Conservation (phyloP, 37 sponge, comb jelly and placozoan genomes). For the Theonella swinhoei region DNA sequence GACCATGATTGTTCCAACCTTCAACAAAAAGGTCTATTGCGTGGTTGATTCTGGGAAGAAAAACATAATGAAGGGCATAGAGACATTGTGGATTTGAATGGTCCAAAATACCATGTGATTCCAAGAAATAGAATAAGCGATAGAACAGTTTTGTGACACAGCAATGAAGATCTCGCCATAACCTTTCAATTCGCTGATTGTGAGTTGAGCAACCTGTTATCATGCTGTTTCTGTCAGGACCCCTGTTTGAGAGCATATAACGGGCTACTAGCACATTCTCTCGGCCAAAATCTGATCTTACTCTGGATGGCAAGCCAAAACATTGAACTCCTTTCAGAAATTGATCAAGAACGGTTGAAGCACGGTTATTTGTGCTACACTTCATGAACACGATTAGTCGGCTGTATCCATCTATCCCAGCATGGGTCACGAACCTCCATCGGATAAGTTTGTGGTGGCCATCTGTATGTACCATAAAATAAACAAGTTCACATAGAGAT, state of each 20-base stretch:
- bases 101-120: conserved; percentile 32
- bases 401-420: conserved; percentile 26
- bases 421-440: conserved; percentile 34
- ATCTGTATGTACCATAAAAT: neutral
- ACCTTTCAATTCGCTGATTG: conserved; percentile 50
- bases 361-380: conserved; percentile 21
- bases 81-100: conserved; percentile 33
- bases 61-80: conserved; percentile 53
- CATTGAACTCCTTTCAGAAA: conserved; percentile 10
- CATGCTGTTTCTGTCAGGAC: conserved; percentile 22
- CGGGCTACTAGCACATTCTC: conserved; percentile 33
- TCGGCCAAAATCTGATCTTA: conserved; percentile 30
- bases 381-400: conserved; percentile 13
- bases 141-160: conserved; percentile 48
- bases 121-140: conserved; percentile 47
- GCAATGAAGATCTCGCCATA: conserved; percentile 29
- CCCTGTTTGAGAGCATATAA: conserved; percentile 34
- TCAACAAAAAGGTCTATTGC: conserved; percentile 21
- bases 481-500: neutral
- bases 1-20: conserved; percentile 48
- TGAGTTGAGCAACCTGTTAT: conserved; percentile 25
- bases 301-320: conserved; percentile 26
- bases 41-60: conserved; percentile 50
- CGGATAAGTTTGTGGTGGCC: conserved; percentile 35
- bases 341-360: conserved; percentile 2